phyloP scores from a whole-genome alignment of 2,888 invertebrate genomes.

The Andricus curvator region DNA sequence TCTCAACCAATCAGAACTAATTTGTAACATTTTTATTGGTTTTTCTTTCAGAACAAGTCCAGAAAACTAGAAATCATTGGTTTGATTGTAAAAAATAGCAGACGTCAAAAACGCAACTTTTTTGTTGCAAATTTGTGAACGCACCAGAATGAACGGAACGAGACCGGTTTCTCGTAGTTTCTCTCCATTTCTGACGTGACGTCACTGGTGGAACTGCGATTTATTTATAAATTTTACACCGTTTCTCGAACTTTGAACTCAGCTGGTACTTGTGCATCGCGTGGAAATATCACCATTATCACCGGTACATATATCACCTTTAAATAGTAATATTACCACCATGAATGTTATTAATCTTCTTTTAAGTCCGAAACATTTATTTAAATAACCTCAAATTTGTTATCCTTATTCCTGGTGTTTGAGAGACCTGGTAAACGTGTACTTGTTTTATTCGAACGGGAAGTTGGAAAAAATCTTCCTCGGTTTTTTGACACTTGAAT shows the following conservation, averaged over 20 bases:
- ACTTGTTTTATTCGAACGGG: background rate
- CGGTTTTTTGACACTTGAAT: background rate
- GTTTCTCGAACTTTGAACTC: constrained; percentile 53
- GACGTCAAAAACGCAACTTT: too few relatives aligned
- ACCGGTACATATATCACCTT: background rate
- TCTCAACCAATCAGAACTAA: background rate
- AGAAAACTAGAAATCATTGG: background rate
- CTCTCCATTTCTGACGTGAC: constrained; percentile 43
- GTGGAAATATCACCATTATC: background rate
- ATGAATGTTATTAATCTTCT: background rate
- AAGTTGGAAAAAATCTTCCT: background rate
- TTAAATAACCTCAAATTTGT: background rate
- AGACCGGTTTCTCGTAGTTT: background rate
- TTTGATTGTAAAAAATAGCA: background rate
- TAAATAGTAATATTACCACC: background rate
- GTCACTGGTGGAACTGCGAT: constrained; percentile 48
- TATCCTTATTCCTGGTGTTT: background rate
- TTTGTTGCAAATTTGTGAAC: background rate
- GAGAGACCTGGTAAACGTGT: constrained; percentile 1
- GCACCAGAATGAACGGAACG: background rate
- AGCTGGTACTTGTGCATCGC: constrained; percentile 10
- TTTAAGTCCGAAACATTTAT: background rate
- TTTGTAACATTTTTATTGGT: background rate
- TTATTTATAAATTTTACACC: constrained; percentile 58
- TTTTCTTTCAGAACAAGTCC: background rate